These are phyloP conservation scores for Glareola pratincola DNA, from an alignment of 2,113 vertebrate genomes.

Conservation along the genomic window DNA sequence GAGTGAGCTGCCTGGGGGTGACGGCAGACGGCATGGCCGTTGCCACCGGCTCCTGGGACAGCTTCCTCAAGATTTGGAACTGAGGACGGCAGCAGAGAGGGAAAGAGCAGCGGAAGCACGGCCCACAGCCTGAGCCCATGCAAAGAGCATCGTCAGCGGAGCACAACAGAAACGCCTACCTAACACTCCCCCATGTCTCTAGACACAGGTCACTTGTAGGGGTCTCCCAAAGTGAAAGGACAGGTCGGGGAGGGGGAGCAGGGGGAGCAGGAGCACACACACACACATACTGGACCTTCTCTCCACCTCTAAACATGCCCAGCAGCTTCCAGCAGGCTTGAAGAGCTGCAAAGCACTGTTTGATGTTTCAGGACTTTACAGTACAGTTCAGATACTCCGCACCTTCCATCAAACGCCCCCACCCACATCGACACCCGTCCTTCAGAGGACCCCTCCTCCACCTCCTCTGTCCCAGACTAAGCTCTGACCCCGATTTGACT, in stretches of 20 bases:
- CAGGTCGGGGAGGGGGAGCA: background rate
- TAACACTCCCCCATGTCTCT: conserved; percentile 24
- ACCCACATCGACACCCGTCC: background rate
- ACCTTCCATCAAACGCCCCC: background rate
- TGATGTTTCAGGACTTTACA: background rate
- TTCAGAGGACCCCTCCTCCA: background rate
- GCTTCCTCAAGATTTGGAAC: conserved; percentile 99
- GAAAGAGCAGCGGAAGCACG: background rate
- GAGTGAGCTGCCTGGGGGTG: conserved; percentile 95
- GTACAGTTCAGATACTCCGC: background rate
- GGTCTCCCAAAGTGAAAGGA: background rate
- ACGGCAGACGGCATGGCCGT: conserved; percentile 92
- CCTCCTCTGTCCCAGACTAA: background rate
- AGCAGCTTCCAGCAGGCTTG: background rate
- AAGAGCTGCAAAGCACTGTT: background rate
- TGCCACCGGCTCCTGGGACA: conserved; percentile 98
- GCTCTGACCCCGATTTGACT: background rate
- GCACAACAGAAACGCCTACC: background rate
- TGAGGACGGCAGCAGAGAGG: conserved; percentile 46
- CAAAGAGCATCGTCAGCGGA: background rate
- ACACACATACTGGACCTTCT: background rate
- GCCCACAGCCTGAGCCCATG: background rate
- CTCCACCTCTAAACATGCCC: background rate
- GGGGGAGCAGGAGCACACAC: no score
- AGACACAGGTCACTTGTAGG: conserved; percentile 31